Conservation (phyloP, 1,140 invertebrate species). For the Pseudomyrmex dendroicus region DNA sequence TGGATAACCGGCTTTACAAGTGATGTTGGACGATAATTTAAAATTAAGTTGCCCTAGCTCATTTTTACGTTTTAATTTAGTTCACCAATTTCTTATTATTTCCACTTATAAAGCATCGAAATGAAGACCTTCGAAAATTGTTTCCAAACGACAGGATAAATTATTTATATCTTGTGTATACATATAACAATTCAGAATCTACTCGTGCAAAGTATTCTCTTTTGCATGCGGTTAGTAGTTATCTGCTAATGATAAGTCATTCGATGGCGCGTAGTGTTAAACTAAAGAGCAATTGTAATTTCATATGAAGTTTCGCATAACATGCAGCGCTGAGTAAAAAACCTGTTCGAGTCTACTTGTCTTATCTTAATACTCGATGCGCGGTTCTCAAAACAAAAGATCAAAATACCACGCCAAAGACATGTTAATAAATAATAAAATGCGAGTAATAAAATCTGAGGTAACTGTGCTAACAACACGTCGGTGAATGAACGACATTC, state of each 20-base stretch:
- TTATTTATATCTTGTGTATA: too few relatives aligned
- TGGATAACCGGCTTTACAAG: too few relatives aligned
- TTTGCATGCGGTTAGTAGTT: not conserved
- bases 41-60: not conserved
- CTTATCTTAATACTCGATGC: slow-evolving; percentile 5
- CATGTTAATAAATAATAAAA: too few relatives aligned
- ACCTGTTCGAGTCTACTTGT: not conserved
- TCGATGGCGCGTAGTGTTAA: not conserved
- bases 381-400: slow-evolving; percentile 9
- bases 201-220: not conserved
- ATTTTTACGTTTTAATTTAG: too few relatives aligned
- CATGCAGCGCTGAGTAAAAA: not conserved
- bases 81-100: too few relatives aligned
- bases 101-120: too few relatives aligned
- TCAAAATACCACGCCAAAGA: slow-evolving; percentile 9
- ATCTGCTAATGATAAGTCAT: not conserved
- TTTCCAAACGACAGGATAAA: too few relatives aligned
- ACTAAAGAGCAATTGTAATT: slow-evolving; percentile 12
- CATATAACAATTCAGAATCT: not conserved
- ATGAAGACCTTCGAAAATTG: too few relatives aligned
- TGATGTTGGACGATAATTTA: too few relatives aligned
- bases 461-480: too few relatives aligned
- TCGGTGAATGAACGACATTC: too few relatives aligned
- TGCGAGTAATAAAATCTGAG: too few relatives aligned
- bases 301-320: not conserved